Base-by-base conservation (phyloP, 2,888 invertebrate species). In the Polymixis flavicincta region DNA sequence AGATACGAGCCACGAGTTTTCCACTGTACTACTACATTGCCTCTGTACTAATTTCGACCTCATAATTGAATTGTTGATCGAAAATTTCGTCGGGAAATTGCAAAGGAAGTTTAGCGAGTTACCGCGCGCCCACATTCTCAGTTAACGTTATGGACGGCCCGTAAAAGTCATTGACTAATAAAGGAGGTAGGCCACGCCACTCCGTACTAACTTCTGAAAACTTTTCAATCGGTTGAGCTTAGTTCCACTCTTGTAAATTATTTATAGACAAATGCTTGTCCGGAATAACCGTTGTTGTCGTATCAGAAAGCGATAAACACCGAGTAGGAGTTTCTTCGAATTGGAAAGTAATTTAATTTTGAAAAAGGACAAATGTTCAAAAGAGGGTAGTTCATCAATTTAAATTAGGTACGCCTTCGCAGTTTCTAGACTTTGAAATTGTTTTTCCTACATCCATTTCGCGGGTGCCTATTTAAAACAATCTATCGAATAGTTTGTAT, bases 101-200 rank as follows among this genome's bases (percentile, higher is more conserved):
- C 71, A 66, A 76, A 78, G 70, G 80, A 78, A 76, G 71, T 80
- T 80, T 78, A 87, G 75, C 66, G 68, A 68, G 74, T 76, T 74
- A 73, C 78, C 66, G 55, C 52, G 60, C 74, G 63, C 76, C 75
- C 65, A 74, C 71, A 69, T 77, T 77, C 57, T 59, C 55, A 54
- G 59, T 32, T 55, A 64, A 52, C 63, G 52, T 67, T 60, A 76
- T 55, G 72, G 55, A 60, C 48, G 60, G 57, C 61, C 42, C 60
- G 57, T 78, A 63, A 61, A 84, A 74, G 65, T 78, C 61, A 72
- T 64, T 42, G n/a, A 48, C 37, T 63, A 52, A 63, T 63, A 52
- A 61, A 66, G 63, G 54, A 60, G 32, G 45, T 32, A 60, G 55
- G 37, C 54, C 25, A 50, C 59, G 17, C n/a, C 59, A 71, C 45